Conservation (phyloP, 1,140 invertebrate genomes). For the Sitophilus oryzae region DNA sequence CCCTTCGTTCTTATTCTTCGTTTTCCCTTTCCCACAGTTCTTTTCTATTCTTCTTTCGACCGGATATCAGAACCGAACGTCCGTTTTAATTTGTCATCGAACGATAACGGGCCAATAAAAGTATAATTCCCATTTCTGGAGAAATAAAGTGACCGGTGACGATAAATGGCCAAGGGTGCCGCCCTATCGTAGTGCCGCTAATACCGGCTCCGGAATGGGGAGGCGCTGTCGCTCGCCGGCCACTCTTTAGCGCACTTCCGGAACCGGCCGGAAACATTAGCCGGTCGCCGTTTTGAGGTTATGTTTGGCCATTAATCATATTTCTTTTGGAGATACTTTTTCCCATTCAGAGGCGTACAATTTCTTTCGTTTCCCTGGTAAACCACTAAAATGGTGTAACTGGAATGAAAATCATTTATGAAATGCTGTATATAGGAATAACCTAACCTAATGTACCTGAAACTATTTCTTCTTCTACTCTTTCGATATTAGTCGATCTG, state of each 20-base stretch:
- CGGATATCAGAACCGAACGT: too few relatives aligned
- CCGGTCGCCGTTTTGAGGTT: constrained; percentile 37
- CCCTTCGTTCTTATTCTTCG: too few relatives aligned
- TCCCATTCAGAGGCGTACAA: constrained; percentile 1
- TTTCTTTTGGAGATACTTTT: constrained; percentile 28
- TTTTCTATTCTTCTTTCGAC: not conserved
- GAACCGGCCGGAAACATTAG: constrained; percentile 42
- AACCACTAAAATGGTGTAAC: too few relatives aligned
- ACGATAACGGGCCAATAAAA: not conserved
- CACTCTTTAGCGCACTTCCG: constrained; percentile 42
- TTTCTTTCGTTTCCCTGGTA: not conserved
- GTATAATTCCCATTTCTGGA: too few relatives aligned
- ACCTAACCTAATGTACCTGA: too few relatives aligned
- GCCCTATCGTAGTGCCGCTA: constrained; percentile 42
- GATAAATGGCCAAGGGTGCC: constrained; percentile 37
- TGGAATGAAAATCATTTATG: too few relatives aligned
- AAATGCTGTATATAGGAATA: too few relatives aligned
- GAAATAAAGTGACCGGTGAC: constrained; percentile 32
- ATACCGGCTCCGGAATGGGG: constrained; percentile 42
- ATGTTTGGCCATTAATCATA: constrained; percentile 41
- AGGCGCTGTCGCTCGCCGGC: constrained; percentile 31
- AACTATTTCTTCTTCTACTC: too few relatives aligned
- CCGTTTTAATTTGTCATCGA: not conserved
- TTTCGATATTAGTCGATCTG: too few relatives aligned
- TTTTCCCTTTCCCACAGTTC: too few relatives aligned